Evolutionary conservation across 1,140 invertebrate species (phyloP).

Genomic region (Homarus americanus): DNA sequence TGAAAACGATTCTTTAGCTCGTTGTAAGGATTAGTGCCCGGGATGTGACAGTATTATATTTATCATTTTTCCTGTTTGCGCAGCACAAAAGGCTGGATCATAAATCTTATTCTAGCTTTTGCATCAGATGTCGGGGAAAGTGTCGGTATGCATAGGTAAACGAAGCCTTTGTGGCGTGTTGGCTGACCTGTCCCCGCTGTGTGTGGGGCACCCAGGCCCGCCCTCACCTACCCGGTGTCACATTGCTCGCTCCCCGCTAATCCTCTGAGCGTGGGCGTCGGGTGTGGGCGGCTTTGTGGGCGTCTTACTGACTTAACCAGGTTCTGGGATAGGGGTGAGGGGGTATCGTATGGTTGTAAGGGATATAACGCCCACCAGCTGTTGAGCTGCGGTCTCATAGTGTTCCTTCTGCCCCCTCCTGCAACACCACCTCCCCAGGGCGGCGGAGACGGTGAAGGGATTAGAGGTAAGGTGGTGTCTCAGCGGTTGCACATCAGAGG

Average conservation of each 20-base stretch:
- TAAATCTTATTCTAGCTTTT: neutral
- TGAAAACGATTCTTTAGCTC: neutral
- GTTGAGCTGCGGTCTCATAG: neutral
- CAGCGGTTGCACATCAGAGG: neutral
- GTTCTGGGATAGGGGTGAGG: neutral
- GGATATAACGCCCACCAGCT: neutral
- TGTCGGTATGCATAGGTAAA: neutral
- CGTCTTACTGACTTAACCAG: neutral
- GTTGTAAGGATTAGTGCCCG: too few relatives aligned
- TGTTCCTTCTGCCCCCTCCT: neutral
- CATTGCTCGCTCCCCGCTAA: conserved; percentile 11
- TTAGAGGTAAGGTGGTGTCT: neutral
- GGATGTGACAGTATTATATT: too few relatives aligned
- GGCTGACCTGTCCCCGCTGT: neutral
- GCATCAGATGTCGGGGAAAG: neutral
- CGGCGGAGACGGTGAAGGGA: neutral
- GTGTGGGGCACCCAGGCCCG: neutral
- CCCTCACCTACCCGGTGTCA: conserved; percentile 13
- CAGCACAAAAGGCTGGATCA: too few relatives aligned
- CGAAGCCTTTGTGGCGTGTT: neutral
- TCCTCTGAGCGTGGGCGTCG: conserved; percentile 20
- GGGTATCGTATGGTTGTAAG: neutral
- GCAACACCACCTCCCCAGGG: neutral
- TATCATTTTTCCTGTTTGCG: too few relatives aligned
- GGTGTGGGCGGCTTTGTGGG: conserved; percentile 18